Percentiles rank a stretch among this genome's conserved stretches.
phyloP scores from a whole-genome alignment of 92 coral and sea anemone genomes.

The Scolanthus callimorphus region DNA sequence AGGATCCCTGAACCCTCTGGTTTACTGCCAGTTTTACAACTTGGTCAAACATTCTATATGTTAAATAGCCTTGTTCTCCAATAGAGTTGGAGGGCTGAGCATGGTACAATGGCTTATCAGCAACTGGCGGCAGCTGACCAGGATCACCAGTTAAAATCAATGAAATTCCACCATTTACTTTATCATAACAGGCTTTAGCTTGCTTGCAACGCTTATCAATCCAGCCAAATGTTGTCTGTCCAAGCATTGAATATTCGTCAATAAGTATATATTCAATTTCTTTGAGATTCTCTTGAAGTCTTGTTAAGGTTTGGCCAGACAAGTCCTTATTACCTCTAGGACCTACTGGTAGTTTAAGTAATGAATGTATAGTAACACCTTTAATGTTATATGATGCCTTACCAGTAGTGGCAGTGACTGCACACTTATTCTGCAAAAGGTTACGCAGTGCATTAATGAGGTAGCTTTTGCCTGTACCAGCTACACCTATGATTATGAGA shows the following conservation, averaged over 20 bases:
- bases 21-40: conserved; percentile 18
- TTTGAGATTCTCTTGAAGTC: conserved; percentile 31
- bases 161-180: conserved; percentile 26
- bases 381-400: conserved; percentile 42
- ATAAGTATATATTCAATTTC: conserved; percentile 42
- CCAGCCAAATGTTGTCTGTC: conserved; percentile 35
- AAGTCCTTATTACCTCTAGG: conserved; percentile 38
- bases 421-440: conserved; percentile 50
- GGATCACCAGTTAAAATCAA: conserved; percentile 31
- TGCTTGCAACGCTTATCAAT: conserved; percentile 21
- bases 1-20: conserved; percentile 44
- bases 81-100: conserved; percentile 19
- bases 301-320: conserved; percentile 44
- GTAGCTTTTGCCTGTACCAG: conserved; percentile 54
- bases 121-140: conserved; percentile 42
- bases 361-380: conserved; percentile 54
- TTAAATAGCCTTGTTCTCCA: conserved; percentile 39
- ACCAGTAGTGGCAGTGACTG: conserved; percentile 50
- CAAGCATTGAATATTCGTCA: conserved; percentile 52
- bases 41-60: conserved; percentile 30
- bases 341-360: conserved; percentile 44
- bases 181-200: conserved; percentile 25
- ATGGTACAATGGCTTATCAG: conserved; percentile 40
- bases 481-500: conserved; percentile 39
- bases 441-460: conserved; percentile 63